Evolutionary conservation across 2,113 vertebrate genomes (phyloP), one percentile per base, ranked within the genome.

Genomic region (Bujurquina vittata): DNA sequence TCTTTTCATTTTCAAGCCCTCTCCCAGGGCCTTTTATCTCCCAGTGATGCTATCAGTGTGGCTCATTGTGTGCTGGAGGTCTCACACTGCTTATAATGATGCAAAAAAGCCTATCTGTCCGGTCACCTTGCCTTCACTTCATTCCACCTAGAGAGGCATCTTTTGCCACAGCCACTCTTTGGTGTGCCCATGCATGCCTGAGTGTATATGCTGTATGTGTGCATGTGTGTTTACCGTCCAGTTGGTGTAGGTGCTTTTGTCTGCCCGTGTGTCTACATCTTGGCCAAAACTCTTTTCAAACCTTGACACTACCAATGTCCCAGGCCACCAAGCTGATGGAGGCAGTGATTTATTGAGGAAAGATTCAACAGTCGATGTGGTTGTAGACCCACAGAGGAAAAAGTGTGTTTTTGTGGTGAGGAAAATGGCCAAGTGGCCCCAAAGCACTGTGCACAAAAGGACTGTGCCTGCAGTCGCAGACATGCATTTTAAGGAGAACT

Each of bases 311-410:
- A 58, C 81, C 12, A 9, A 65, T n/a, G 77, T 89, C 65, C 75
- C 57, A 54, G 49, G 62, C 54, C 43, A 29, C 67, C 52, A 14
- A 40, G 75, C 81, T 54, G 18, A 89, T 29, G 73, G 79, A 85
- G 80, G 78, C 80, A 83, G 85, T 91, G 93, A 93, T 91, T 90
- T 91, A 94, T 94, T 87, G 86, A 85, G 79, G 89, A 89, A 72
- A 65, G 79, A 90, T 89, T 92, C 75, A 87, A 55, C 61, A 81
- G 84, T 84, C 74, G 69, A 5, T 1, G 29, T 77, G 84, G 62
- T 81, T 77, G 78, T 67, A 69, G 33, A 62, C 33, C 26, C 80
- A 72, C 59, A 65, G 61, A 88, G 86, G 80, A 81, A 75, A 80
- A 78, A 67, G 57, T 69, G 43, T 49, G 83, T 89, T 85, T 87